Evolutionary conservation across 2,888 invertebrate genomes (phyloP).

Genomic region (Hyppa rectilinea): DNA sequence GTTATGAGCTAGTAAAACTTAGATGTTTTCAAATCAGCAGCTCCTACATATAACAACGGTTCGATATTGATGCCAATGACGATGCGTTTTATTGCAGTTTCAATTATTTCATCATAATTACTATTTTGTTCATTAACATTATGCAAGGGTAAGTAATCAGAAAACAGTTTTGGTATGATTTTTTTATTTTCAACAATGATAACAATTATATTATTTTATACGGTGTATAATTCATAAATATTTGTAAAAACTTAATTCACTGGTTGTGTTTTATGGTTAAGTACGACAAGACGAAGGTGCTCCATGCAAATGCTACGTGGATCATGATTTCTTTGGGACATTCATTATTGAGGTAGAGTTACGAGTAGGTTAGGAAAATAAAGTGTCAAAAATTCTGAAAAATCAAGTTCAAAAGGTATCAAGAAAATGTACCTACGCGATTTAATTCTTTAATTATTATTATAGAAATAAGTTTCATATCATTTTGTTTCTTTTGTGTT

Average conservation of each 20-base stretch:
- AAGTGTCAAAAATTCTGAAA: not conserved
- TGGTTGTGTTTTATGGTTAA: slow-evolving; percentile 51
- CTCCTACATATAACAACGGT: not conserved
- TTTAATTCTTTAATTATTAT: not conserved
- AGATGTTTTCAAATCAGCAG: not conserved
- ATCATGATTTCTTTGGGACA: slow-evolving; percentile 30
- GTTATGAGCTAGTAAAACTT: not conserved
- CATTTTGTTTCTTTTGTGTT: not conserved
- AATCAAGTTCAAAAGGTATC: not conserved
- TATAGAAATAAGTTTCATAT: not conserved
- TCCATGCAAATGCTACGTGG: slow-evolving; percentile 48
- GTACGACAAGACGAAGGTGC: slow-evolving; percentile 53
- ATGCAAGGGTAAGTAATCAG: slow-evolving; percentile 50
- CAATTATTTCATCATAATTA: slow-evolving; percentile 23
- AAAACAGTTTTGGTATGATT: slow-evolving; percentile 66
- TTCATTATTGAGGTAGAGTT: slow-evolving; percentile 4
- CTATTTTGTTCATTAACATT: not conserved
- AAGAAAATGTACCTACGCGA: not conserved
- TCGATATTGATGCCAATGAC: not conserved
- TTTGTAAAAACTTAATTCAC: slow-evolving; percentile 67
- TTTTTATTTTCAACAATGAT: slow-evolving; percentile 84
- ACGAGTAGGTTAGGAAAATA: not conserved
- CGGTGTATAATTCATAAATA: slow-evolving; percentile 67
- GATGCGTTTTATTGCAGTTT: slow-evolving; percentile 9
- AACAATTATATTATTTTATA: slow-evolving; percentile 72